Conservation (phyloP, 2,888 invertebrate genomes). For the Agrochola circellaris region DNA sequence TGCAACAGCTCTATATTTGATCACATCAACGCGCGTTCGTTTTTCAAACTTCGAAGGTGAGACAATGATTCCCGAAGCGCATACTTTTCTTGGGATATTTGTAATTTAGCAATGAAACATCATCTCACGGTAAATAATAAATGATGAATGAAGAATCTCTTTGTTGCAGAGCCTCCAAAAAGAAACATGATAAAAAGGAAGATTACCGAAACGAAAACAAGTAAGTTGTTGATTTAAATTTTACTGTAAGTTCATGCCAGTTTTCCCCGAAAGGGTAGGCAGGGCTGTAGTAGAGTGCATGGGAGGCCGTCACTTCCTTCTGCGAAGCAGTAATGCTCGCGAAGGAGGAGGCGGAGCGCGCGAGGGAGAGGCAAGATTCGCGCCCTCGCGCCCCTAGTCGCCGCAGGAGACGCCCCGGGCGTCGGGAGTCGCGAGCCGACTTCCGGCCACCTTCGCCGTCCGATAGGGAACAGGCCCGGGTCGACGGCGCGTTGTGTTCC, state of each 20-base stretch:
- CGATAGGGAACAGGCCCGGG: no score
- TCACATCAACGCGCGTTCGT: background rate
- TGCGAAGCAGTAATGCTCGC: no score
- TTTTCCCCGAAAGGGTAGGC: background rate
- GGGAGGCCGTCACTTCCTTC: no score
- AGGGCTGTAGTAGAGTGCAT: background rate
- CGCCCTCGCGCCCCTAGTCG: no score
- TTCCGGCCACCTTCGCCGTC: no score
- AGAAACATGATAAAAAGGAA: constrained; percentile 18
- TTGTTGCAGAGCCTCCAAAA: constrained; percentile 28
- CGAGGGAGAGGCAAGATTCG: no score
- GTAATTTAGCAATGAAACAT: background rate
- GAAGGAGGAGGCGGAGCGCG: no score
- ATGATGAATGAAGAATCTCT: background rate
- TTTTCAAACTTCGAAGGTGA: background rate
- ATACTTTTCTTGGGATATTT: background rate
- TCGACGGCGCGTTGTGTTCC: no score
- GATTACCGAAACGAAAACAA: constrained; percentile 3
- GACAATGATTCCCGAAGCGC: background rate
- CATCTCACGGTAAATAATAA: background rate
- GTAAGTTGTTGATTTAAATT: constrained; percentile 24
- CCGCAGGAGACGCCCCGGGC: no score
- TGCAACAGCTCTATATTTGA: background rate
- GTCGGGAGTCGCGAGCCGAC: no score
- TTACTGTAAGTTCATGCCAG: no score